These are phyloP conservation scores for Stomorhina lunata DNA, from an alignment of 2,888 invertebrate species.

Conservation along the genomic window DNA sequence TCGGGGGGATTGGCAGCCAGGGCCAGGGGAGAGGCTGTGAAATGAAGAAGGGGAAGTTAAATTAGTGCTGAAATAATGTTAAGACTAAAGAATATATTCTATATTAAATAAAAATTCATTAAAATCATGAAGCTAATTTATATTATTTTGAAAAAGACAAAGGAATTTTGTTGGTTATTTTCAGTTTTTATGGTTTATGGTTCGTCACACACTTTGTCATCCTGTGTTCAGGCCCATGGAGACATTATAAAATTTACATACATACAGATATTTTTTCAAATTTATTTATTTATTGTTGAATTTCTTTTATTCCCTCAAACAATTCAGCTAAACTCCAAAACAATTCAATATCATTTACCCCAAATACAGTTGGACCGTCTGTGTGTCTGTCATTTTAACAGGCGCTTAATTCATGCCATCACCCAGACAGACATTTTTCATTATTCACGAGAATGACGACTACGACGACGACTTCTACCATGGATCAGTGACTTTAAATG, in stretches of 20 bases:
- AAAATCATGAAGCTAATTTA: too few relatives aligned
- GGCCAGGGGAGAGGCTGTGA: slow-evolving; percentile 67
- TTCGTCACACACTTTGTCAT: slow-evolving; percentile 21
- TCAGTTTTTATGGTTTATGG: slow-evolving; percentile 53
- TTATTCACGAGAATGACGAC: too few relatives aligned
- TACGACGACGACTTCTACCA: slow-evolving; percentile 72
- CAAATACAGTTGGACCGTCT: slow-evolving; percentile 9
- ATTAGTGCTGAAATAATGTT: too few relatives aligned
- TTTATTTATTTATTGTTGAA: slow-evolving; percentile 49
- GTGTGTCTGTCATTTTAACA: neutral
- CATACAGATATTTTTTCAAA: slow-evolving; percentile 17
- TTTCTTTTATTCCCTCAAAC: slow-evolving; percentile 24
- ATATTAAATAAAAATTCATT: too few relatives aligned
- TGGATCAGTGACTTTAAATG: slow-evolving; percentile 74
- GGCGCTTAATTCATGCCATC: slow-evolving; percentile 29
- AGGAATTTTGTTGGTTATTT: neutral
- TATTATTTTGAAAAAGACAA: slow-evolving; percentile 22
- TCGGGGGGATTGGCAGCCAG: slow-evolving; percentile 81
- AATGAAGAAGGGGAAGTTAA: slow-evolving; percentile 9
- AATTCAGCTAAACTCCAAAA: neutral
- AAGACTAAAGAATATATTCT: too few relatives aligned
- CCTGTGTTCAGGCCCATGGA: neutral
- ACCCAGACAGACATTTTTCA: slow-evolving; percentile 32
- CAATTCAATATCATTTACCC: neutral
- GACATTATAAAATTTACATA: slow-evolving; percentile 28